Evolutionary conservation across 2,797 vertebrate species (phyloP), one percentile per base, ranked within the genome.

Genomic region (Trichosurus vulpecula): DNA sequence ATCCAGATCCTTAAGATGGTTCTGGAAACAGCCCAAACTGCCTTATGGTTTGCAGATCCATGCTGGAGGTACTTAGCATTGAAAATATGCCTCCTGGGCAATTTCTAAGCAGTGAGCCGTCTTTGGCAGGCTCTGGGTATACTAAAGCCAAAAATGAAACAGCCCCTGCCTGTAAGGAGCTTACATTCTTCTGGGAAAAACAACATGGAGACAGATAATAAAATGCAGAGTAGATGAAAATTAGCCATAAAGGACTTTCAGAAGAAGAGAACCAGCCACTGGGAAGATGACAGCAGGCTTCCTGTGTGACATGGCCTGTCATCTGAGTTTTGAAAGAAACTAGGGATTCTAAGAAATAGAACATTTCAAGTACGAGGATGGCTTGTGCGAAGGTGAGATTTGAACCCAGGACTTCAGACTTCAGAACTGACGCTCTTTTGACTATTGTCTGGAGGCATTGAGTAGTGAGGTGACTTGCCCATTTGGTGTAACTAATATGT

Each of bases 11-110:
- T 27, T 74, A 61, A 56, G 56, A 8, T 89, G 53, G 19, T 90
- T 97, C 41, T 94, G 61, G 57, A 94, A 52, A 95, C 90, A 91
- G 12, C n/a, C 92, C 90, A 94, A 58, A 52, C 4, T 47, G 13
- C 25, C 66, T 19, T 90, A 14, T 2, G 55, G 0, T 0, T 22
- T 54, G 91, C 29, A 11, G 31, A 19, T 90, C 91, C 13, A n/a
- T 1, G 2, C 25, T 87, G 74, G 74, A 87, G 35, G 8, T 30
- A 91, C 13, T 4, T 52, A 41, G 10, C 29, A 29, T 30, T 92
- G 22, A 90, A 91, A 93, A 93, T 4, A 52, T 92, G n/a, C 8
- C 74, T 93, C 92, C 47, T 74, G 53, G 51, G 35, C 29, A 58
- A 11, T 87, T 25, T 87, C 9, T 87, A 87, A 87, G 41, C 41